Conservation (phyloP, 2,888 invertebrate species). For the Andrena bucephala region DNA sequence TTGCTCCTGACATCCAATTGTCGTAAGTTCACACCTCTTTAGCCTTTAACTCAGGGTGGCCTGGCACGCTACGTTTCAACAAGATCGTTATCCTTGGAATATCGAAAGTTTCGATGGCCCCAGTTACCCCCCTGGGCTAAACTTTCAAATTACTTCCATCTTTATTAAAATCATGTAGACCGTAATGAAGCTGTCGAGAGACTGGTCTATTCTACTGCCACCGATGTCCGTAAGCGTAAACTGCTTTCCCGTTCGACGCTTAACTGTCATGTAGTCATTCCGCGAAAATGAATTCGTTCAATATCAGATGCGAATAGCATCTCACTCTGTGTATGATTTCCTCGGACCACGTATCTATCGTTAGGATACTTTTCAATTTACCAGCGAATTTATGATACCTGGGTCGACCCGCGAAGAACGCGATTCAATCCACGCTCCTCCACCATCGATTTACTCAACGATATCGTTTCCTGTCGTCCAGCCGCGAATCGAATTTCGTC, state of each 20-base stretch:
- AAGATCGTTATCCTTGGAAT: constrained; percentile 64
- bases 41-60: constrained; percentile 49
- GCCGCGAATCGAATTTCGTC: constrained; percentile 55
- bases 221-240: constrained; percentile 1
- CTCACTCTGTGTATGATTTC: not conserved
- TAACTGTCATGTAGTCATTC: not conserved
- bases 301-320: not conserved
- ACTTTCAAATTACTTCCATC: constrained; percentile 60
- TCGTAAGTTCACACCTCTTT: constrained; percentile 70
- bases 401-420: constrained; percentile 18
- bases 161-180: constrained; percentile 64
- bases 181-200: constrained; percentile 52
- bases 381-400: constrained; percentile 36
- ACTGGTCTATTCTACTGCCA: constrained; percentile 17
- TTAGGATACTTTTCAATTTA: constrained; percentile 49
- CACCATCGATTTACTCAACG: constrained; percentile 45
- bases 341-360: constrained; percentile 4
- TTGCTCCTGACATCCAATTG: constrained; percentile 67
- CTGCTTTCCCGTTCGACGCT: constrained; percentile 8
- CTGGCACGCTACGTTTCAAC: constrained; percentile 51
- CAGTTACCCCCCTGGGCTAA: constrained; percentile 36
- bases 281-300: constrained; percentile 5
- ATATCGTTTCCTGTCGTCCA: constrained; percentile 53
- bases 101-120: constrained; percentile 55
- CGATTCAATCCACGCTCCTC: constrained; percentile 35